A percentile compares a stretch with the other conserved stretches of the same genome.
phyloP scores from a whole-genome alignment of 2,113 vertebrate genomes.

The Galbula dea region DNA sequence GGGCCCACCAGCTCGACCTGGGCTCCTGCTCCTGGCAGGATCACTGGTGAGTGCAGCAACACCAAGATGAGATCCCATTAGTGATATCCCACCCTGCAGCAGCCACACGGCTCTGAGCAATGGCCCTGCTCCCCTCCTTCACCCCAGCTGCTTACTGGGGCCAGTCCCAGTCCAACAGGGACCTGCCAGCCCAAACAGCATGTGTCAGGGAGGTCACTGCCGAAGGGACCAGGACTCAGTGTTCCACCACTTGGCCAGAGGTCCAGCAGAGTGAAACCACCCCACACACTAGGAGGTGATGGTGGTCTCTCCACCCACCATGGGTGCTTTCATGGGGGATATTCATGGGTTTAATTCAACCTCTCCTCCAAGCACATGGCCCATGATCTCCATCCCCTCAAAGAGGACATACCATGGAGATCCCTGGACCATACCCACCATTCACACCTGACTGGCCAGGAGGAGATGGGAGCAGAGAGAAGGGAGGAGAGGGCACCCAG shows the following conservation, averaged over 20 bases:
- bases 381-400: background rate
- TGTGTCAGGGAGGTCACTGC: background rate
- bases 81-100: background rate
- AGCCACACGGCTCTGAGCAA: background rate
- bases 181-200: background rate
- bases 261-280: background rate
- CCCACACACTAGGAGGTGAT: background rate
- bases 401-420: background rate
- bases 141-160: background rate
- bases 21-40: background rate
- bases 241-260: background rate
- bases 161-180: background rate
- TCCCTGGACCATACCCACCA: background rate
- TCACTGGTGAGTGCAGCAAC: rapidly evolving
- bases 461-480: background rate
- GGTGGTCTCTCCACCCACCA: background rate
- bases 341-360: background rate
- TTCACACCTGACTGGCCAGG: background rate
- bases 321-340: background rate
- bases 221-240: background rate
- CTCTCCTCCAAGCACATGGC: rapidly evolving
- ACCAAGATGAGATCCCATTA: background rate
- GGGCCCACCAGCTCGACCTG: rapidly evolving
- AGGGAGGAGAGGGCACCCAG: background rate
- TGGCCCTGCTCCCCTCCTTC: background rate